phyloP scores from a whole-genome alignment of 2,797 vertebrate genomes.

The Pelobates cultripes region DNA sequence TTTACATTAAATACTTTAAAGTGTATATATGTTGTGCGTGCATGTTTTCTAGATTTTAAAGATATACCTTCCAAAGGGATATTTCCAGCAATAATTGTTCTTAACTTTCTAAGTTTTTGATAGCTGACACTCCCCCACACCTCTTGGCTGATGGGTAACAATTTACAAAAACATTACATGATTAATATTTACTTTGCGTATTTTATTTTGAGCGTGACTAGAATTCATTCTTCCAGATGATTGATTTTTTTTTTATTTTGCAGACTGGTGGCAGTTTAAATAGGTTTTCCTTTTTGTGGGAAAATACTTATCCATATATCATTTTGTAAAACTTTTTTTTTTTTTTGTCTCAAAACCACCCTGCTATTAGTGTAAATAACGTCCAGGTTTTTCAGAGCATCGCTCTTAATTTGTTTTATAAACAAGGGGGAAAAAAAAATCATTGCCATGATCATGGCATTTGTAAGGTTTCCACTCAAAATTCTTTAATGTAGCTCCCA shows the following conservation, averaged over 20 bases:
- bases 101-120: too few relatives aligned
- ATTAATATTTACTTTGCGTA: not conserved
- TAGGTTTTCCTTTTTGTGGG: not conserved
- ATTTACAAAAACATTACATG: not conserved
- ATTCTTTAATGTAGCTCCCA: too few relatives aligned
- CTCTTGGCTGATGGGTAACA: not conserved
- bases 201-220: constrained; percentile 11
- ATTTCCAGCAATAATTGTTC: too few relatives aligned
- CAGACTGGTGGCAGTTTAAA: not conserved
- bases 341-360: not conserved
- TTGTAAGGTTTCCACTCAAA: not conserved
- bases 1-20: too few relatives aligned
- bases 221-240: not conserved
- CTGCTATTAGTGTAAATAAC: constrained; percentile 10
- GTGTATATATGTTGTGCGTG: too few relatives aligned
- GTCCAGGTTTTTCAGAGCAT: not conserved
- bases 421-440: not conserved
- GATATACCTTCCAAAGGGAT: too few relatives aligned
- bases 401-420: constrained; percentile 7
- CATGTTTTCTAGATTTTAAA: too few relatives aligned
- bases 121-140: not conserved
- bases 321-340: not conserved
- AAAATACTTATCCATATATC: not conserved
- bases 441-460: not conserved
- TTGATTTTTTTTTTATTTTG: not conserved